Evolutionary conservation across 2,113 vertebrate species (phyloP).

Genomic region (Dasypus novemcinctus): DNA sequence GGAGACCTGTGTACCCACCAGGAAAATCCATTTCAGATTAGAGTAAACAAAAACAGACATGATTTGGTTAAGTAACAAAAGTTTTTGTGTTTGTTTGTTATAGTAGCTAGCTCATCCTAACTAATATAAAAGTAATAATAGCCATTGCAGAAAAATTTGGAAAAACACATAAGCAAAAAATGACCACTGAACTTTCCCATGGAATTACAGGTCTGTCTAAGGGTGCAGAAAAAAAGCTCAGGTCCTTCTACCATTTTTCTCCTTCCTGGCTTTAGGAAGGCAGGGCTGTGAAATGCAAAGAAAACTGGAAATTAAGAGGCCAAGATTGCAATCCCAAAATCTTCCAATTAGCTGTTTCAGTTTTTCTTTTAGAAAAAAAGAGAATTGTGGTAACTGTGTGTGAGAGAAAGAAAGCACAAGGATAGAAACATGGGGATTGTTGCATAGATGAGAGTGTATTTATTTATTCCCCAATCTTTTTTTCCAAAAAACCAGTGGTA

Average conservation of each 20-base stretch:
- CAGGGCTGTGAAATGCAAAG: background rate
- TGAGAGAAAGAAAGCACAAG: background rate
- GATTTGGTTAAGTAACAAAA: background rate
- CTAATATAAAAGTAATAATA: background rate
- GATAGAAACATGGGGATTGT: background rate
- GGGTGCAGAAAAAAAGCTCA: background rate
- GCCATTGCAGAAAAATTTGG: background rate
- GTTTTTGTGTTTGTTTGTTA: background rate
- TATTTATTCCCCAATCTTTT: background rate
- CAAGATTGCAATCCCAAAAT: background rate
- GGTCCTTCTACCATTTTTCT: background rate
- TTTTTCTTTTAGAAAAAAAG: background rate
- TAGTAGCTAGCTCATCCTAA: background rate
- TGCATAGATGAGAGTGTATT: background rate
- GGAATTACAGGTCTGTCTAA: background rate
- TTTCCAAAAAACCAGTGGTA: background rate
- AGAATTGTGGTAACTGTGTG: background rate
- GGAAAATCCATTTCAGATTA: background rate
- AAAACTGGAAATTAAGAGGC: background rate
- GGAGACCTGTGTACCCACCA: background rate
- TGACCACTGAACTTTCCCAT: conserved; percentile 65
- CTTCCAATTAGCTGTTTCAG: background rate
- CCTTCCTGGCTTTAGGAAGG: background rate
- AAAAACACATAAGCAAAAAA: background rate
- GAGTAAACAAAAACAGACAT: background rate